These are phyloP conservation scores for Xiphorhynchus elegans DNA, from an alignment of 2,113 vertebrate species.

Conservation along the genomic window DNA sequence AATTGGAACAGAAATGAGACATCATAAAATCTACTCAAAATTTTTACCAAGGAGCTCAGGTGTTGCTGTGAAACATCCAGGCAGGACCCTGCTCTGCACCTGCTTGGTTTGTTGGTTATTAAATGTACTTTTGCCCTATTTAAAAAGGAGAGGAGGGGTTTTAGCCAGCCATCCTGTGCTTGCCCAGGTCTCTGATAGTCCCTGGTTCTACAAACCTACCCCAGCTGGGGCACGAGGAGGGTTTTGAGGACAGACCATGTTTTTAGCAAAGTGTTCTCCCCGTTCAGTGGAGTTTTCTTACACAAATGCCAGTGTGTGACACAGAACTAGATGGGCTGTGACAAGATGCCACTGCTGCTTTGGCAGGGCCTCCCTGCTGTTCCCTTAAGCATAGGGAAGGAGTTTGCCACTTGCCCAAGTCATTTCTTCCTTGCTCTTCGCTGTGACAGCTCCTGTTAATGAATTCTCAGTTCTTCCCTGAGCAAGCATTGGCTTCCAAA, in stretches of 20 bases:
- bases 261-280: background rate
- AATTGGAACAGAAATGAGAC: background rate
- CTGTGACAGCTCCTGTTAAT: background rate
- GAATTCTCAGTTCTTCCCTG: background rate
- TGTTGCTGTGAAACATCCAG: background rate
- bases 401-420: background rate
- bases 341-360: conserved; percentile 13
- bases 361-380: background rate
- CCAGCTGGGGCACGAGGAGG: background rate
- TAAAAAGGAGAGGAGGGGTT: background rate
- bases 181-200: background rate
- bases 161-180: background rate
- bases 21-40: background rate
- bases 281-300: accelerated
- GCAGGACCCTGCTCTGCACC: background rate
- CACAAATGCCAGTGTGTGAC: background rate
- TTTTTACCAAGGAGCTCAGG: background rate
- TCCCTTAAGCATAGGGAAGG: background rate
- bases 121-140: background rate
- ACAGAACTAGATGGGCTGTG: background rate
- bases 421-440: background rate
- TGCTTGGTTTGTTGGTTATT: background rate
- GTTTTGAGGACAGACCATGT: background rate
- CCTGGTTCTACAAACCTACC: background rate
- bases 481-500: background rate